Evolutionary conservation across 2,797 vertebrate species (phyloP), one percentile per base, ranked within the genome.

Genomic region (Zalophus californianus): DNA sequence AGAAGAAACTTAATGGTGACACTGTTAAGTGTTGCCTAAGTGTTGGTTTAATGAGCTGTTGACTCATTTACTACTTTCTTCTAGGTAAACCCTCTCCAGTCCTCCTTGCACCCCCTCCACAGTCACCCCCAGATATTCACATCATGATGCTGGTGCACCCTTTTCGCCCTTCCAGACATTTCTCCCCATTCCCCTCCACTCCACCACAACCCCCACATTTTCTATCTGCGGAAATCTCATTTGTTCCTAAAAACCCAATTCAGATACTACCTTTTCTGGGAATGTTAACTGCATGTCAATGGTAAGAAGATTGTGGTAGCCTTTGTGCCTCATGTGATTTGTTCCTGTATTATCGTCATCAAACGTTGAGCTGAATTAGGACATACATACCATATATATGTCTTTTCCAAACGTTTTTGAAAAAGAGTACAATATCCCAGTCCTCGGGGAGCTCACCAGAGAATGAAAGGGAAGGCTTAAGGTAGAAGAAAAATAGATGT

Each of bases 391-490:
- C 56, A n/a, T 94, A 93, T 84, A 27, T 87, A 10, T 32, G 35
- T 88, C 35, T 58, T 58, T 86, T 73, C 73, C 25, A 72, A 6
- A 23, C 7, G 13, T 90, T 85, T 25, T 94, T 92, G 21, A 72
- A 52, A 90, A 97, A 87, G 56, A 91, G 62, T 84, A 91, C 75
- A 94, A 29, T 78, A 35, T 48, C 41, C 62, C 21, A 60, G 52
- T 70, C 66, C 90, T 96, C 13, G 60, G 52, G 73, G 62, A 94
- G 72, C 50, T 95, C 54, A 48, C 38, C 29, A 66, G 68, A 95
- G 14, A 73, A 72, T 77, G 15, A 91, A 91, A 91, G 44, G 62
- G 86, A 85, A 93, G n/a, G n/a, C 60, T 88, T 80, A 86, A 54
- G 38, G 20, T 15, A 64, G 29, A 64, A 72, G 50, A 84, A 97